Percentiles rank a stretch among this genome's conserved stretches.
Conservation (phyloP, 1,140 invertebrate genomes). For the Neoseiulus cucumeris region DNA sequence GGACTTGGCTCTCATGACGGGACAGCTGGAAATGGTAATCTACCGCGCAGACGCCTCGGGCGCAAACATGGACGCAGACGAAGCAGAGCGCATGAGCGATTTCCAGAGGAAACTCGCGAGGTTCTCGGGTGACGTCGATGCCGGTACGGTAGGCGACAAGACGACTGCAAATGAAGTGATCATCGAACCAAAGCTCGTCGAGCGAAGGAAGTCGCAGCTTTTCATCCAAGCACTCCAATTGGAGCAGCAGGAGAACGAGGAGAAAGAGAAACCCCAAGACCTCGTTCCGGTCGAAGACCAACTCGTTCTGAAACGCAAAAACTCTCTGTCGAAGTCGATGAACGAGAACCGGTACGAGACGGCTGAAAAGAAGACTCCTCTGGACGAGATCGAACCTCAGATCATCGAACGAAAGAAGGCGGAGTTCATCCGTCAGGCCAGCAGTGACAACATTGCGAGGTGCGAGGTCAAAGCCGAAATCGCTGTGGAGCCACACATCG, state of each 20-base stretch:
- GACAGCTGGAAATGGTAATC: constrained; percentile 7
- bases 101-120: not conserved
- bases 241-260: not conserved
- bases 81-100: not conserved
- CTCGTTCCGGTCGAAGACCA: not conserved
- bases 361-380: not conserved
- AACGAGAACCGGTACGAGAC: not conserved
- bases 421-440: constrained; percentile 6
- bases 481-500: not conserved
- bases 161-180: not conserved
- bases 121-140: not conserved
- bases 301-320: not conserved
- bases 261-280: not conserved
- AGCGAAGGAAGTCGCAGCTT: not conserved
- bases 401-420: constrained; percentile 7
- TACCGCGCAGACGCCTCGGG: not conserved
- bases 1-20: not conserved
- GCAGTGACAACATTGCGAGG: not conserved
- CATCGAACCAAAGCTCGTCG: constrained; percentile 9
- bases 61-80: not conserved
- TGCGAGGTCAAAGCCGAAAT: not conserved
- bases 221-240: not conserved
- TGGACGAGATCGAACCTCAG: constrained; percentile 2
- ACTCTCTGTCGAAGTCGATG: not conserved
- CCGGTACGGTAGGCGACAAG: not conserved